Evolutionary conservation across 2,888 invertebrate genomes (phyloP), one percentile per base, ranked within the genome.

Genomic region (Pycnomerus fuliginosus): DNA sequence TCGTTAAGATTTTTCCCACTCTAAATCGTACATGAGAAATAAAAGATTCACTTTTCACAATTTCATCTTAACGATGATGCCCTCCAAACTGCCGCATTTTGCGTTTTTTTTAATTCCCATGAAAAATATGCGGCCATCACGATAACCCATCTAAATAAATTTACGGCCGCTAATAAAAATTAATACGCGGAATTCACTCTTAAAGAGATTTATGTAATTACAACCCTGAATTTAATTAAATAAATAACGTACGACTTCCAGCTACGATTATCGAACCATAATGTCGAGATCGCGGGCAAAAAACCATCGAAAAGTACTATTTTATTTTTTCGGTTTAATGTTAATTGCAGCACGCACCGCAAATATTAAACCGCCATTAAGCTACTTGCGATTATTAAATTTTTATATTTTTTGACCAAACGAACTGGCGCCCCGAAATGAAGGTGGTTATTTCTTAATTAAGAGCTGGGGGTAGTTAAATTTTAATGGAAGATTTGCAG

Each of bases 341-440:
- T 36, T 38, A 38, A 38, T 38, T 38, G 38, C 38, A 20, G 31
- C 38, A 38, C 38, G 38, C 38, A 38, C 38, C 33, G 16, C 32
- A 25, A 27, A 11, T 40, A 33, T 40, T 40, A 40, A 40, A 33
- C 33, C 27, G 40, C 40, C 28, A 40, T 40, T 40, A 40, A 40
- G 34, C 41, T 41, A 41, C 41, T 41, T 41, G 34, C 34, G 29
- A 34, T 16, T 34, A 34, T 41, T 34, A 41, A 41, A 34, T 34
- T 41, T 41, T 40, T 40, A 16, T 40, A 13, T 25, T 32, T 39
- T 32, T 28, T 36, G 12, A 17, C 10, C 27, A 28, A 16, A 17
- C 28, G 27, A 36, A 36, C 28, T 27, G 28, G 28, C 28, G 12
- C 10, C 34, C 25, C 15, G 16, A 25, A 14, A 35, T 2, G n/a